Base-by-base conservation (phyloP, 2,113 vertebrate genomes). In the Peromyscus maniculatus region DNA sequence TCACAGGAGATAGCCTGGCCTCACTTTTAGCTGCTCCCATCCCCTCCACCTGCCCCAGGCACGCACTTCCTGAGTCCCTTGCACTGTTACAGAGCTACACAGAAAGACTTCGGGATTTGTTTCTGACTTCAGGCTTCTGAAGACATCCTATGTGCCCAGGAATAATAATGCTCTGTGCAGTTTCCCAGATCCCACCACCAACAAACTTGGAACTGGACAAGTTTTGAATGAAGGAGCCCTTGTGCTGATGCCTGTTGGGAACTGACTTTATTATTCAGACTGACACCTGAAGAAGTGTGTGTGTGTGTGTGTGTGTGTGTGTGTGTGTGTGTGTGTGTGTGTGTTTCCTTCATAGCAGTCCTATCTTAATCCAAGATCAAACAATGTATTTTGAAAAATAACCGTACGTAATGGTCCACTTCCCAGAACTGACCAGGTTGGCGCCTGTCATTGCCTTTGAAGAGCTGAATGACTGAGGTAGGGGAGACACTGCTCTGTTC, bases 351-450 rank as follows among this genome's bases (percentile, higher is more conserved):
- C 87, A 91, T 80, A 94, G 97, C 97, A 89, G 87, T 89, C 67
- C 82, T 91, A 87, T 67, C 91, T 66, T 97, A 94, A 87, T 93
- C 91, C 93, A 84, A 94, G 92, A 97, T 95, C 94, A 97, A 94
- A 97, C 92, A 75, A 97, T 96, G 95, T 96, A 97, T 96, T 97
- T 97, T 91, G 83, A 95, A 97, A 97, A 97, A 96, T 97, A 96
- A 95, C 92, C 88, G 94, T 91, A 91, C 72, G 91, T 74, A 95
- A 97, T 96, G 84, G 87, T 90, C 62, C 82, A 83, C 92, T 97
- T 97, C 95, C 82, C 79, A 94, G 86, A 96, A 97, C 62, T 0
- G 24, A 39, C 89, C 93, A 55, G 69, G 46, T 90, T 94, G 72
- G 19, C 52, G 31, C 77, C 89, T 91, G 86, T 64, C 92, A 46